A percentile compares a stretch with the other conserved stretches of the same genome.
These are phyloP conservation scores for Mellilla xanthometata DNA, from an alignment of 2,888 invertebrate genomes.

Conservation along the genomic window DNA sequence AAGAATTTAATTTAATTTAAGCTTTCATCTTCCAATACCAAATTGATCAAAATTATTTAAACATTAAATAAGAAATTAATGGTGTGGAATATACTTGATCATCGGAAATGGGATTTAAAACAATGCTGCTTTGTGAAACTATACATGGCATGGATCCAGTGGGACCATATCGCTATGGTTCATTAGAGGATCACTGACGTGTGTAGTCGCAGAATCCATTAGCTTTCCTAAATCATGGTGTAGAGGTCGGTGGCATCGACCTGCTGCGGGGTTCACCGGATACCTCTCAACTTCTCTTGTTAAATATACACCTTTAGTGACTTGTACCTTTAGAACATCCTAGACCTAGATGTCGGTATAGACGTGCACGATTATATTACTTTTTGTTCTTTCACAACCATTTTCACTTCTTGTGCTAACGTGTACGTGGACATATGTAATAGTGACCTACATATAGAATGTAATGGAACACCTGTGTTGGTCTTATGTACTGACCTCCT, in stretches of 20 bases:
- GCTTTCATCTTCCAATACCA: no score
- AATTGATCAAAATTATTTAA: no score
- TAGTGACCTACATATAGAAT: constrained; percentile 12
- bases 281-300: constrained; percentile 33
- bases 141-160: constrained; percentile 29
- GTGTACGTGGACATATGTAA: constrained; percentile 25
- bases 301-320: constrained; percentile 24
- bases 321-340: constrained; percentile 33
- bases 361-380: constrained; percentile 41
- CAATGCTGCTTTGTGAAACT: constrained; percentile 25
- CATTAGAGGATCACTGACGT: constrained; percentile 31
- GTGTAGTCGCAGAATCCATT: constrained; percentile 43
- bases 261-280: constrained; percentile 41
- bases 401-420: constrained; percentile 43
- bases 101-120: constrained; percentile 34
- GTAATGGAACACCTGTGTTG: constrained; percentile 21
- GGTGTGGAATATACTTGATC: constrained; percentile 30
- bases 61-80: no score
- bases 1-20: no score
- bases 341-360: constrained; percentile 35
- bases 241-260: constrained; percentile 33
- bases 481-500: constrained; percentile 22
- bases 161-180: constrained; percentile 13
- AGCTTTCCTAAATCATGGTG: constrained; percentile 52
- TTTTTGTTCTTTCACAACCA: constrained; percentile 32